A percentile compares a stretch with the other conserved stretches of the same genome.
These are phyloP conservation scores for Apeira syringaria DNA, from an alignment of 2,888 invertebrate species.

Conservation along the genomic window DNA sequence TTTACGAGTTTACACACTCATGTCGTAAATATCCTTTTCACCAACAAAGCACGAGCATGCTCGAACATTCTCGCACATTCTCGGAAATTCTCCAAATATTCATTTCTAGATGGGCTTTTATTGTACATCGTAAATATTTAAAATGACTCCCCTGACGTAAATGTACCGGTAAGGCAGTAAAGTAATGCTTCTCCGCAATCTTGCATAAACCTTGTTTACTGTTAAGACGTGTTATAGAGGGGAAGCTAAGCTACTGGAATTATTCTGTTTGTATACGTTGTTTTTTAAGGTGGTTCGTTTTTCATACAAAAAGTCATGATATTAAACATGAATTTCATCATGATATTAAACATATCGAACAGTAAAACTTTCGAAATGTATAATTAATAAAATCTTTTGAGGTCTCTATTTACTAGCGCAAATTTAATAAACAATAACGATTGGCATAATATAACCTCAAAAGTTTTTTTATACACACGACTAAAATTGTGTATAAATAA, in stretches of 20 bases:
- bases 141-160: slow-evolving; percentile 10
- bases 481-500: too few relatives aligned
- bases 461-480: too few relatives aligned
- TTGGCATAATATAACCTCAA: too few relatives aligned
- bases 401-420: too few relatives aligned
- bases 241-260: not conserved
- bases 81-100: slow-evolving; percentile 1
- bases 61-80: slow-evolving; percentile 5
- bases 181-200: slow-evolving; percentile 4
- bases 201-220: not conserved
- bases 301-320: too few relatives aligned
- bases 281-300: too few relatives aligned
- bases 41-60: not conserved
- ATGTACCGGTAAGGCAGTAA: slow-evolving; percentile 3
- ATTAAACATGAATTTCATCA: too few relatives aligned
- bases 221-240: not conserved
- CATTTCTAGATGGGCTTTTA: slow-evolving; percentile 10
- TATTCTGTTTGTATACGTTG: not conserved
- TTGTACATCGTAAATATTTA: slow-evolving; percentile 14
- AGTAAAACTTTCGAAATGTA: too few relatives aligned
- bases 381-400: too few relatives aligned
- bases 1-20: slow-evolving; percentile 8
- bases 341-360: too few relatives aligned
- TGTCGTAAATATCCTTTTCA: slow-evolving; percentile 5
- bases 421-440: too few relatives aligned